Evolutionary conservation across 2,888 invertebrate species (phyloP), one percentile per base, ranked within the genome.

Genomic region (Pristionchus exspectatus): DNA sequence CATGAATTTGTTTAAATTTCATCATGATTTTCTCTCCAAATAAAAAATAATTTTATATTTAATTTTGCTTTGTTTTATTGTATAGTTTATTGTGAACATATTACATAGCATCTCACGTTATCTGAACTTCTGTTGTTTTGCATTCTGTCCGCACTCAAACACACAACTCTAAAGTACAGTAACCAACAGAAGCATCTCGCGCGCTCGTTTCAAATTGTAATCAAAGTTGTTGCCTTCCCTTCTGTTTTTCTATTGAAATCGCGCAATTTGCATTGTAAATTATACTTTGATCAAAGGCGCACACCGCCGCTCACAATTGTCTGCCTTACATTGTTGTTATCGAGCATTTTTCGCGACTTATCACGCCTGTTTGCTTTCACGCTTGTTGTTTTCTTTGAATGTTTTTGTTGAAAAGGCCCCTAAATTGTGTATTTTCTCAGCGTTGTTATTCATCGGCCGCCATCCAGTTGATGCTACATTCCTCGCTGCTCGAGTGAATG

Each of bases 401-500:
- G 3, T 72, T 72, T 72, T 4, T 14, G 0, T 30, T 27, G 14
- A 14, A 30, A 16, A 33, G n/a, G 16, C 14, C 4, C 12, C 1
- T 12, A 3, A 30, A 72, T 30, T 16, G n/a, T n/a, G 24, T 7
- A 63, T n/a, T 63, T 63, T 24, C 24, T n/a, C 63, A 63, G 63
- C 63, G 7, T 81, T 81, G 81, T 14, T 24, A 50, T 50, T 2
- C 38, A 50, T 81, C 81, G 33, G 5, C 16, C 50, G n/a, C 10
- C 81, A 10, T 54, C n/a, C 33, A 33, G 81, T 81, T 81, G 44
- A 81, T 81, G 81, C 81, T 44, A 16, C 81, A 81, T 44, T 81
- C 81, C 44, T 77, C 74, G 74, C 74, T 38, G 50, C 50, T 81
- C 81, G 81, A 81, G 81, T 81, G 81, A 81, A 81, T 81, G 81